phyloP scores from a whole-genome alignment of 2,113 vertebrate genomes.

The Poecile atricapillus region DNA sequence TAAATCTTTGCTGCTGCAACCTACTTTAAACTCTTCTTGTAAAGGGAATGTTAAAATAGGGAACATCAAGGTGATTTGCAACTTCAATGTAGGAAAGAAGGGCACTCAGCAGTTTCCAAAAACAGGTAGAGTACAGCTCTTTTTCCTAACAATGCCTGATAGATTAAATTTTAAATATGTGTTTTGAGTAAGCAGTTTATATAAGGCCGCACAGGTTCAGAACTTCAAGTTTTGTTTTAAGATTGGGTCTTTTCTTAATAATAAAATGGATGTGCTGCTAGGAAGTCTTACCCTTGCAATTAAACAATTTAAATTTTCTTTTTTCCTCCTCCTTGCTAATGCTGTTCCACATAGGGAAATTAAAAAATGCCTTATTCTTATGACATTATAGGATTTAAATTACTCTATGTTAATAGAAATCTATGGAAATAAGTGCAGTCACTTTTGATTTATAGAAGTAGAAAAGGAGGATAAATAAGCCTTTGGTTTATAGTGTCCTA shows the following conservation, averaged over 20 bases:
- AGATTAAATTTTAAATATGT: neutral
- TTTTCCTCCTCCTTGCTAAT: neutral
- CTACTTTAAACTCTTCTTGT: neutral
- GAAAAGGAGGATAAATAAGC: neutral
- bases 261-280: neutral
- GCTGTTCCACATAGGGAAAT: neutral
- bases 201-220: neutral
- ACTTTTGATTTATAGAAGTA: neutral
- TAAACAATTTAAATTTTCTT: neutral
- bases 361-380: neutral
- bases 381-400: neutral
- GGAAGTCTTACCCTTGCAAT: neutral
- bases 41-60: neutral
- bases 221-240: neutral
- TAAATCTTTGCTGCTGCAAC: neutral
- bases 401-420: neutral
- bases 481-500: neutral
- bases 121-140: neutral
- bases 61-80: neutral
- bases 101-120: neutral
- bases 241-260: neutral
- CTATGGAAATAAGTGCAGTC: neutral
- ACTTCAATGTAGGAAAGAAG: neutral
- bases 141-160: neutral
- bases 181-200: neutral